These are phyloP conservation scores for Bovichtus diacanthus DNA, from an alignment of 2,797 vertebrate genomes.

Conservation along the genomic window DNA sequence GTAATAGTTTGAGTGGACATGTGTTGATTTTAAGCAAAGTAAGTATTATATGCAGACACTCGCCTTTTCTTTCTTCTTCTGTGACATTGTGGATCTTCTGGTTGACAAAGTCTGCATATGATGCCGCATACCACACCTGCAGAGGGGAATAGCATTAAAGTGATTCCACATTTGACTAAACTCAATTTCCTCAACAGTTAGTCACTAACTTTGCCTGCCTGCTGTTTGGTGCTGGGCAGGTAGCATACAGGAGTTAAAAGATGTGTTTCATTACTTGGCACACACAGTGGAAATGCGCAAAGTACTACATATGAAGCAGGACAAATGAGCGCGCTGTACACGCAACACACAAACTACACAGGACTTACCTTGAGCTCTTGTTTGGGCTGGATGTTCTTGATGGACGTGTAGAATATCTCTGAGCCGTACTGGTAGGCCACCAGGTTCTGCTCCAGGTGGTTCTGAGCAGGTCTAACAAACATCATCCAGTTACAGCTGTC, in stretches of 20 bases:
- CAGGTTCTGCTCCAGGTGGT: constrained; percentile 97
- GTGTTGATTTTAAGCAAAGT: not conserved
- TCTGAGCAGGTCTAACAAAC: constrained; percentile 98
- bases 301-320: not conserved
- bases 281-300: not conserved
- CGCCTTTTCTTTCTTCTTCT: constrained; percentile 98
- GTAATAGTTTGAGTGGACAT: too few species aligned
- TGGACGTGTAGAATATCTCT: constrained; percentile 97
- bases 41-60: not conserved
- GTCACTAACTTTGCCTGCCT: not conserved
- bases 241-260: not conserved
- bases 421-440: constrained; percentile 98
- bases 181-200: not conserved
- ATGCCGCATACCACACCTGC: constrained; percentile 98
- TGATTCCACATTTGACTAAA: not conserved
- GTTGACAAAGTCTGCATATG: constrained; percentile 96
- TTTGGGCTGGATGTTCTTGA: constrained; percentile 98
- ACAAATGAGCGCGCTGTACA: not conserved
- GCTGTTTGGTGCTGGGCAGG: not conserved
- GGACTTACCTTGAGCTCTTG: constrained; percentile 94
- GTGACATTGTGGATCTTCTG: constrained; percentile 97
- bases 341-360: not conserved
- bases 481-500: constrained; percentile 99
- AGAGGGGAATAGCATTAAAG: not conserved
- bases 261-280: not conserved